Percentiles rank a stretch among this genome's conserved stretches.
phyloP scores from a whole-genome alignment of 2,113 vertebrate species.

The Carassius auratus region DNA sequence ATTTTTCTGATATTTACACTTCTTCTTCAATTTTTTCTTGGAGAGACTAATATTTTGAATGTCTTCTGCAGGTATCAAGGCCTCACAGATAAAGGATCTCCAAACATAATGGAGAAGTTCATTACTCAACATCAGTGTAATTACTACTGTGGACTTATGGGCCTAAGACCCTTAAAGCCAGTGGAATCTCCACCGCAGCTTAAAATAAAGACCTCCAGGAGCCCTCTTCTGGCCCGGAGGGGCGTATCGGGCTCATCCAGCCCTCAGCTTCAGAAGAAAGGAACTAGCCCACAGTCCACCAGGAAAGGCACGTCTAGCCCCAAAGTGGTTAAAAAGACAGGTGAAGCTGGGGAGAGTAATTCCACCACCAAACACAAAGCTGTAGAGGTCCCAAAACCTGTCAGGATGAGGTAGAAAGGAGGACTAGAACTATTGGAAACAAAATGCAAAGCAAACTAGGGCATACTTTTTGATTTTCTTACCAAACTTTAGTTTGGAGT shows the following conservation, averaged over 20 bases:
- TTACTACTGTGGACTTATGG: conserved; percentile 87
- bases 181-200: conserved; percentile 77
- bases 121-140: conserved; percentile 84
- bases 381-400: conserved; percentile 66
- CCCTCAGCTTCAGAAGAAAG: conserved; percentile 88
- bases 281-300: conserved; percentile 80
- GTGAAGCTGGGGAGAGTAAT: conserved; percentile 70
- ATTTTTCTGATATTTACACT: background rate
- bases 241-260: conserved; percentile 78
- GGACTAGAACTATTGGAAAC: background rate
- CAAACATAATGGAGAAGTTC: conserved; percentile 88
- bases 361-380: conserved; percentile 65
- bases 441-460: background rate
- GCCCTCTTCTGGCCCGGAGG: conserved; percentile 85
- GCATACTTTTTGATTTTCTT: background rate
- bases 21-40: background rate
- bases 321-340: conserved; percentile 77
- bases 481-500: conserved; percentile 13
- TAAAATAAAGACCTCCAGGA: conserved; percentile 87
- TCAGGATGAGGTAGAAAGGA: conserved; percentile 70
- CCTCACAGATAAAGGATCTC: conserved; percentile 84
- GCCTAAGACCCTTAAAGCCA: conserved; percentile 78
- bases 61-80: conserved; percentile 87
- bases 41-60: conserved; percentile 10
- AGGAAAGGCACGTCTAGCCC: conserved; percentile 81